A percentile compares a stretch with the other conserved stretches of the same genome.
Conservation (phyloP, 1,140 invertebrate genomes). For the Melipona quadrifasciata region DNA sequence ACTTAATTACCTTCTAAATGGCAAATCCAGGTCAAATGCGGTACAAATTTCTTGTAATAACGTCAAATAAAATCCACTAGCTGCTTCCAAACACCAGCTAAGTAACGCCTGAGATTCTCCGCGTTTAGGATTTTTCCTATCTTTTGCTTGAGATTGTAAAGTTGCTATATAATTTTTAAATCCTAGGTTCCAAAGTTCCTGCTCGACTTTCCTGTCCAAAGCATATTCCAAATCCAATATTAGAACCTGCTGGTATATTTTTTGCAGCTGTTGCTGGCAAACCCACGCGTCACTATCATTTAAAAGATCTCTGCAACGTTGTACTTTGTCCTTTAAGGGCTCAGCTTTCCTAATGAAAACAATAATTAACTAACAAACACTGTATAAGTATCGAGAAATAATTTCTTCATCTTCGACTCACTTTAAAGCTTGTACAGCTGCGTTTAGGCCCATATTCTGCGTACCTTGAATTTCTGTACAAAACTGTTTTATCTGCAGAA, state of each 20-base stretch:
- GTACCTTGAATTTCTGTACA: slow-evolving; percentile 51
- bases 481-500: slow-evolving; percentile 50
- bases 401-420: slow-evolving; percentile 74
- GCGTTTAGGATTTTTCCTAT: slow-evolving; percentile 89
- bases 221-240: slow-evolving; percentile 92
- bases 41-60: slow-evolving; percentile 91
- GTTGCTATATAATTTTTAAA: slow-evolving; percentile 94
- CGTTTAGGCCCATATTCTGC: slow-evolving; percentile 86
- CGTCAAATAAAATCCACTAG: slow-evolving; percentile 92
- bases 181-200: slow-evolving; percentile 93
- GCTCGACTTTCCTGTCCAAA: slow-evolving; percentile 94
- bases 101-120: slow-evolving; percentile 89
- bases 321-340: slow-evolving; percentile 86
- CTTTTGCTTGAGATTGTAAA: slow-evolving; percentile 88
- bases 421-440: slow-evolving; percentile 87
- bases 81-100: slow-evolving; percentile 90
- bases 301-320: slow-evolving; percentile 84
- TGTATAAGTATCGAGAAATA: not conserved
- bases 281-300: slow-evolving; percentile 85
- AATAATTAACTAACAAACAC: not conserved
- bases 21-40: slow-evolving; percentile 90
- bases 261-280: slow-evolving; percentile 86
- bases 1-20: slow-evolving; percentile 85
- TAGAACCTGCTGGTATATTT: slow-evolving; percentile 91
- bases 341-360: slow-evolving; percentile 85